Conservation (phyloP, 2,797 vertebrate species). For the Corythornis leucogaster region DNA sequence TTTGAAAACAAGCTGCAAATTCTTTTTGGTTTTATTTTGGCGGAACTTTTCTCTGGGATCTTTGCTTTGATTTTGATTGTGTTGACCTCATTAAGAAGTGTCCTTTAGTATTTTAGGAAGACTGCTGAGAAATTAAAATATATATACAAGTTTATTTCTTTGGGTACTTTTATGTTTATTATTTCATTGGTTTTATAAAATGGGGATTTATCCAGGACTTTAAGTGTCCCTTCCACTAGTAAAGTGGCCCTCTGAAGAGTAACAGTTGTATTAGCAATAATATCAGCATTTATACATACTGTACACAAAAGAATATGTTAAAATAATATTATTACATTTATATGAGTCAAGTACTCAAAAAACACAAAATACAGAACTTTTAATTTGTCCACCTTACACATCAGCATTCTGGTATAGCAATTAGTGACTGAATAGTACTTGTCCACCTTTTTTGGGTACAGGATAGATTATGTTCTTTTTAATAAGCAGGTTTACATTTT, state of each 20-base stretch:
- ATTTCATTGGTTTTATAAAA: neutral
- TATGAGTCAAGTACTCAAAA: neutral
- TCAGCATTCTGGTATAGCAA: neutral
- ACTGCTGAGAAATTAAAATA: neutral
- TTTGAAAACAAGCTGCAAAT: neutral
- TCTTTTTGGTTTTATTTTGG: neutral
- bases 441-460: neutral
- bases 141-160: neutral
- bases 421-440: neutral
- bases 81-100: neutral
- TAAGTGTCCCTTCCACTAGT: neutral
- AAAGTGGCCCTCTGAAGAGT: neutral
- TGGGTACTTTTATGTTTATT: neutral
- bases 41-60: neutral
- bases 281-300: neutral
- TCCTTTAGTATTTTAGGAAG: neutral
- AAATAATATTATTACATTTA: neutral
- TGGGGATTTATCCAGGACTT: neutral
- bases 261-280: neutral
- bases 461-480: neutral
- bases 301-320: neutral
- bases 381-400: neutral
- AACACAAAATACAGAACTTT: neutral
- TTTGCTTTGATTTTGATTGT: neutral
- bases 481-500: neutral